These are phyloP conservation scores for Cyanoderma ruficeps DNA, from an alignment of 2,113 vertebrate species.

Conservation along the genomic window DNA sequence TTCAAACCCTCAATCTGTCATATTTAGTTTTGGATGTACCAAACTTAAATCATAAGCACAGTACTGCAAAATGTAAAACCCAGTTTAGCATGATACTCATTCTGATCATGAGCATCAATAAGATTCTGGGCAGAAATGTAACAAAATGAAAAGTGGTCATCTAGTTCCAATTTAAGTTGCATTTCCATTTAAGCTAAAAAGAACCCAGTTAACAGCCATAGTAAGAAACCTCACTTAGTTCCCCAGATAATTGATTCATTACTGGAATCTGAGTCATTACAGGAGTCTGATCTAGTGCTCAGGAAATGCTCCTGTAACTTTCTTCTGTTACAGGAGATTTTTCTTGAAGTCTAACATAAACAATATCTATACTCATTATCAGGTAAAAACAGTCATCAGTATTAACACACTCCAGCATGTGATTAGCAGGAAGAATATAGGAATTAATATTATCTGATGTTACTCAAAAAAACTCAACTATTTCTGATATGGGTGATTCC, in stretches of 20 bases:
- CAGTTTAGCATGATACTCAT: not conserved
- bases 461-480: not conserved
- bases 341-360: not conserved
- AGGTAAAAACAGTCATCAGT: not conserved
- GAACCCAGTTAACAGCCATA: rapidly evolving
- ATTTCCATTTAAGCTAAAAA: not conserved
- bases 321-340: not conserved
- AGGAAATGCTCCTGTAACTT: not conserved
- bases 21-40: not conserved
- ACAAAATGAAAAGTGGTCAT: not conserved
- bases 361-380: not conserved
- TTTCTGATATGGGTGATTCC: not conserved
- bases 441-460: not conserved
- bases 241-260: not conserved
- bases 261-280: not conserved
- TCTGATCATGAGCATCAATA: not conserved
- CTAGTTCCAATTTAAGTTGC: not conserved
- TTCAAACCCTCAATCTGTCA: not conserved
- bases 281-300: not conserved
- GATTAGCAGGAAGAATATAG: not conserved
- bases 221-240: not conserved
- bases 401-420: not conserved
- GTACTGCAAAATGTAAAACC: not conserved
- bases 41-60: not conserved
- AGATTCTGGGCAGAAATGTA: not conserved